These are phyloP conservation scores for Planococcus citri DNA, from an alignment of 1,140 invertebrate genomes.

Conservation along the genomic window DNA sequence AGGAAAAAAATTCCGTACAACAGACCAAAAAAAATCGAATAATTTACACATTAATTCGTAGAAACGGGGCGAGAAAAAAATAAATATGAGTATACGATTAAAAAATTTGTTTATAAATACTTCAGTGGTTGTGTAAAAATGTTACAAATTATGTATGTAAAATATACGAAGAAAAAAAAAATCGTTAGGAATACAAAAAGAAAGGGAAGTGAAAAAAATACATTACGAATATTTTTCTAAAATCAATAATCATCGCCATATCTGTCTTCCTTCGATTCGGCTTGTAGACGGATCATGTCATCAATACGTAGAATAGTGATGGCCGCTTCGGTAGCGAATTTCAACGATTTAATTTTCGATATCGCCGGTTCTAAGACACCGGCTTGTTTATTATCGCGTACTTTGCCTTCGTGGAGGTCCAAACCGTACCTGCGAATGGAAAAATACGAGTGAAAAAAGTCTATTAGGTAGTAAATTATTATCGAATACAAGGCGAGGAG, in stretches of 20 bases:
- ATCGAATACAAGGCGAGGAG: background rate
- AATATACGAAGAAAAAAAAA: background rate
- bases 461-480: too few species aligned
- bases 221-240: too few species aligned
- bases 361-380: slow-evolving; percentile 96
- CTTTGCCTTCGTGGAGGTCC: slow-evolving; percentile 77
- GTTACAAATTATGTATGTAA: background rate
- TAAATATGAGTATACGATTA: background rate
- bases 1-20: too few species aligned
- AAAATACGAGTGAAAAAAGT: background rate
- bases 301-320: slow-evolving; percentile 99
- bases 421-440: slow-evolving; percentile 59
- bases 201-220: background rate
- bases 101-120: background rate
- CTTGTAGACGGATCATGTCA: slow-evolving; percentile 95
- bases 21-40: too few species aligned
- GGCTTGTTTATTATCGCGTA: slow-evolving; percentile 83
- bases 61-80: background rate
- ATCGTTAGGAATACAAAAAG: background rate
- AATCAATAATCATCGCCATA: background rate
- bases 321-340: slow-evolving; percentile 99
- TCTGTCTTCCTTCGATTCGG: slow-evolving; percentile 48
- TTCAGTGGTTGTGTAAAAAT: background rate
- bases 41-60: too few species aligned
- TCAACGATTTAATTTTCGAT: slow-evolving; percentile 96